Evolutionary conservation across 2,888 invertebrate species (phyloP).

Genomic region (Scelioninae gen. 1): DNA sequence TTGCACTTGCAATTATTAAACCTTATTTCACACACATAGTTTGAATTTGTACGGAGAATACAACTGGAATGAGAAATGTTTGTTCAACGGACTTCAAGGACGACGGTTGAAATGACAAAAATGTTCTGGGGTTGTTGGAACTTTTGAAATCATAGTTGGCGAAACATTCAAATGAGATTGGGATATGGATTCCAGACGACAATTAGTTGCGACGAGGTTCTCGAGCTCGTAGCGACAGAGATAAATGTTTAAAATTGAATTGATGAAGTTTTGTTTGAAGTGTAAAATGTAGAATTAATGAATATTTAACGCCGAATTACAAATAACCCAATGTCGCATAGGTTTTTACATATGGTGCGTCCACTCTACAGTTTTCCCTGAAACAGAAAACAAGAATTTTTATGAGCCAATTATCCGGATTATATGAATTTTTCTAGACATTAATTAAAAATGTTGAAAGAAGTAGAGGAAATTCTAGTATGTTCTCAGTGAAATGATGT

Average conservation of each 20-base stretch:
- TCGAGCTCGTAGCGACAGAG: constrained; percentile 72
- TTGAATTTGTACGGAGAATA: constrained; percentile 9
- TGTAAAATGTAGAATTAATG: constrained; percentile 72
- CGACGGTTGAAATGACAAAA: neutral
- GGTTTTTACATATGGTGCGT: constrained; percentile 96
- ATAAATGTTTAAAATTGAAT: constrained; percentile 74
- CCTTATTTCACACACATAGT: constrained; percentile 1
- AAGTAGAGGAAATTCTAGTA: too few relatives aligned
- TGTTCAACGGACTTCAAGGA: constrained; percentile 6
- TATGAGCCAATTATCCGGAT: neutral
- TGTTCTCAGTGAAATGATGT: neutral
- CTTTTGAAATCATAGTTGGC: neutral
- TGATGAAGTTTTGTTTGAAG: constrained; percentile 73
- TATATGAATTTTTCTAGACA: neutral
- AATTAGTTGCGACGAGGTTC: constrained; percentile 42
- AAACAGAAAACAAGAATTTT: constrained; percentile 84
- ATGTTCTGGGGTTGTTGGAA: neutral
- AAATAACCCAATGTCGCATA: constrained; percentile 97
- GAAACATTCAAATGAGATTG: neutral
- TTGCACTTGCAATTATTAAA: neutral
- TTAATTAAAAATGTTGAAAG: neutral
- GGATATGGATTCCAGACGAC: neutral
- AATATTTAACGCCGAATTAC: constrained; percentile 86
- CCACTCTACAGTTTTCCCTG: constrained; percentile 94
- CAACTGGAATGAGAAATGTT: constrained; percentile 17